Conservation (phyloP, 2,113 vertebrate species). For the Himantopus leucocephalus region DNA sequence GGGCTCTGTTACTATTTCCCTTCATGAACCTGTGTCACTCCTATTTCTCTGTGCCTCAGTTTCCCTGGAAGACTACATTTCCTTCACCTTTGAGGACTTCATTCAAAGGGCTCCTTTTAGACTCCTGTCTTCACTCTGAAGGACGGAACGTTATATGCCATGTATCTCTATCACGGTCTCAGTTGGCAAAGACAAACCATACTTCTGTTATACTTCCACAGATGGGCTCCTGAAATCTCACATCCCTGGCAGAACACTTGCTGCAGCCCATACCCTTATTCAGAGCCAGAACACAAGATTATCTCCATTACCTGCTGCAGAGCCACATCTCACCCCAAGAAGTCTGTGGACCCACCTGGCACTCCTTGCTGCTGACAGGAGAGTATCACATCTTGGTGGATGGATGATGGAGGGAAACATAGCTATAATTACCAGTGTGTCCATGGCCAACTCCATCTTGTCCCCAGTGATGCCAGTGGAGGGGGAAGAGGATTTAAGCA, state of each 20-base stretch:
- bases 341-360: not conserved
- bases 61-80: too few species aligned
- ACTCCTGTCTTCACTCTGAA: too few species aligned
- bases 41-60: too few species aligned
- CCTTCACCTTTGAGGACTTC: too few species aligned
- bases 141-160: too few species aligned
- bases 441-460: not conserved
- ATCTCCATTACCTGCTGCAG: not conserved
- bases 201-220: not conserved
- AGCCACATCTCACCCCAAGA: not conserved
- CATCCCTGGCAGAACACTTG: not conserved
- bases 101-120: too few species aligned
- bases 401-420: not conserved
- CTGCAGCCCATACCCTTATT: not conserved
- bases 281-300: not conserved
- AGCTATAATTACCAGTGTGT: not conserved
- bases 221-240: not conserved
- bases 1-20: too few species aligned
- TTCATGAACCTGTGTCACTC: too few species aligned
- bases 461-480: not conserved
- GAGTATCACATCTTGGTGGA: not conserved
- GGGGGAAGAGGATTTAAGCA: not conserved
- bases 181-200: not conserved
- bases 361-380: not conserved
- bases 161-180: too few species aligned